Evolutionary conservation across 2,888 invertebrate species (phyloP), one percentile per base, ranked within the genome.

Genomic region (Bellardia bayeri): DNA sequence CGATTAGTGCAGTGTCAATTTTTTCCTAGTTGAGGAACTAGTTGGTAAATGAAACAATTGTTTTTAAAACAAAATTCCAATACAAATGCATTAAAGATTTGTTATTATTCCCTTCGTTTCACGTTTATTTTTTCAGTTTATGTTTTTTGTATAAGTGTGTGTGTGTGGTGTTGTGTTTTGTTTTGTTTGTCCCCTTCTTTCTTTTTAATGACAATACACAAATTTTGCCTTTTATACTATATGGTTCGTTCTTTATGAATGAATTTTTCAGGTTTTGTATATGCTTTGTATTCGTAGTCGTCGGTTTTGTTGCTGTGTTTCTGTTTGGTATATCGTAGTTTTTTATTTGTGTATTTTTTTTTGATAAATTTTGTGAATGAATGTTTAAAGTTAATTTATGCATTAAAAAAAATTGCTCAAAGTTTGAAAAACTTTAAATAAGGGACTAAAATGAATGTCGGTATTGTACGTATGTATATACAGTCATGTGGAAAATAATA

Each of bases 31-130:
- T 66, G 58, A 5, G 86, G 78, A 83, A 89, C 66, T 30, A 13
- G 33, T 30, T 79, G 82, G 42, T 45, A 85, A 69, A 58, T 49
- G 49, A 58, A 75, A 58, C 45, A 45, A 13, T 11, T 11, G 0
- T 45, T 45, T 45, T 45, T 49, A 64, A 85, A 87, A 64, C 51
- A 37, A 83, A 88, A 90, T 89, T 89, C 88, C 90, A 79, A 89
- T 76, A 88, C 89, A 88, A 69, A 79, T 86, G 79, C 88, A 84
- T 82, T n/a, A 13, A 51, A n/a, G 8, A 6, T 69, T 69, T 78
- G 33, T 75, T 80, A 8, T 49, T 76, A n/a, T n/a, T 58, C 9
- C 11, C 8, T 45, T 45, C 16, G 16, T 58, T 66, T 72, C 9
- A 37, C 14, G 33, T 66, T 81, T 71, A 23, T n/a, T 3, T n/a